Conservation (phyloP, 2,113 vertebrate genomes). For the Quiscalus mexicanus region DNA sequence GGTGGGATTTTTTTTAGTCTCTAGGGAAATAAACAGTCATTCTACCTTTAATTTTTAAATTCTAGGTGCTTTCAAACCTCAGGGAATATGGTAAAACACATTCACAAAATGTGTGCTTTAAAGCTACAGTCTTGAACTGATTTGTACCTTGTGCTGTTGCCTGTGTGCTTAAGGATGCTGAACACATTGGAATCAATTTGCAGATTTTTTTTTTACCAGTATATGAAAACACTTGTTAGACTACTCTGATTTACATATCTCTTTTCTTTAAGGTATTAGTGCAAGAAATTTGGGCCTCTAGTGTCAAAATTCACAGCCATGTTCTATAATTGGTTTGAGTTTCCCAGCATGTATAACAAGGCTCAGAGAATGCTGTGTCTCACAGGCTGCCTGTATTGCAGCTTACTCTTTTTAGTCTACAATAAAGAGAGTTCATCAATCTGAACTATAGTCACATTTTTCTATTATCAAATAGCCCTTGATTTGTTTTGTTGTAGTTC, state of each 20-base stretch:
- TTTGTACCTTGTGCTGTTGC: neutral
- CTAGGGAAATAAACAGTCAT: neutral
- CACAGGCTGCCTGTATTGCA: neutral
- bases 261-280: neutral
- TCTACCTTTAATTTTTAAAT: neutral
- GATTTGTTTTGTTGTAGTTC: neutral
- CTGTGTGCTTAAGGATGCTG: neutral
- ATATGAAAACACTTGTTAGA: neutral
- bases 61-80: neutral
- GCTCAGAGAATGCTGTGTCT: neutral
- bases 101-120: accelerated
- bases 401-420: neutral
- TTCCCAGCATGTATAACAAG: neutral
- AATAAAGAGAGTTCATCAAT: neutral
- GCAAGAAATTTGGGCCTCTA: neutral
- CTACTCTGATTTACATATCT: neutral
- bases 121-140: neutral
- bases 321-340: neutral
- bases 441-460: neutral
- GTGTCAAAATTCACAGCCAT: neutral
- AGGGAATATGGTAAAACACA: neutral
- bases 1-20: neutral
- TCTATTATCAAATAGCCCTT: neutral
- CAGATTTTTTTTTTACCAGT: neutral
- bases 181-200: neutral